Base-by-base conservation (phyloP, 2,888 invertebrate genomes). In the Molorchus minor region DNA sequence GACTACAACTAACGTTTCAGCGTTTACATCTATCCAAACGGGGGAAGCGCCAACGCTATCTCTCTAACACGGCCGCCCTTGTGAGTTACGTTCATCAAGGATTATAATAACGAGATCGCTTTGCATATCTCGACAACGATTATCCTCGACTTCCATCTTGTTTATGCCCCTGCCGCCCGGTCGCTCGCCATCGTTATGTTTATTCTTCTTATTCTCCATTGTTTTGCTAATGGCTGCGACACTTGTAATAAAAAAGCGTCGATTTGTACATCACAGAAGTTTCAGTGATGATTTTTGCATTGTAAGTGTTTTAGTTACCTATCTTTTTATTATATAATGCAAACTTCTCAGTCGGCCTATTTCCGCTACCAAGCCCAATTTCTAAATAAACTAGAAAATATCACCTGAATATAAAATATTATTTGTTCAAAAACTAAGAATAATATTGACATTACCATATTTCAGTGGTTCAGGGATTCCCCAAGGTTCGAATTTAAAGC, bases 81-180 rank as follows among this genome's bases (percentile, higher is more conserved):
- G 77, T 77, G 79, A 79, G 75, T 78, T 79, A 79, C 78, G 77
- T 74, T 77, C 77, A 77, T 79, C 79, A 77, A 77, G 79, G 79
- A 79, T 80, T 80, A 79, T 79, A 78, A 79, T 79, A 79, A 79
- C 78, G 79, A 76, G 75, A 75, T 72, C 77, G 77, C 74, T 79
- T 78, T 77, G 80, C 79, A 79, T 79, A 80, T 79, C 80, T 76
- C 75, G 71, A 71, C 73, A 70, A 71, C 75, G 77, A 79, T 79
- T 78, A 79, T 77, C 77, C 77, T 63, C 67, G 57, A 67, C 67
- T 73, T 76, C 76, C 75, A 77, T 77, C 78, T 77, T 78, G 77
- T 77, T 78, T 77, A 78, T 76, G 75, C 71, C 67, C 67, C 68
- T 58, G 44, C 52, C 54, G 59, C 47, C 40, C 10, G 55, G 16